Percentiles rank a stretch among this genome's conserved stretches.
Conservation (phyloP, 2,797 vertebrate species). For the Mastacembelus armatus region DNA sequence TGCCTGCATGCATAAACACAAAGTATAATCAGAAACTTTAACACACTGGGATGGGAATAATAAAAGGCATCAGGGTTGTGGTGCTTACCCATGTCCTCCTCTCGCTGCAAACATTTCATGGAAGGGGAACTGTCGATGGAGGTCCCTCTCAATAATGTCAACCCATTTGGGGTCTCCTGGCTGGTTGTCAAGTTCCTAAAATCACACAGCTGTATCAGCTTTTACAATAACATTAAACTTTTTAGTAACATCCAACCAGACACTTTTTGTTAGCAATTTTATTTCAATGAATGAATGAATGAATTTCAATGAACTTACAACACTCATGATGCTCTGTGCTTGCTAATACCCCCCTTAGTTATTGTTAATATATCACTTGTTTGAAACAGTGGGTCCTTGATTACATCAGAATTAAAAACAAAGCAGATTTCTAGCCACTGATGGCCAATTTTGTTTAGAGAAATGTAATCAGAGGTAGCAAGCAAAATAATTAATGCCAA, state of each 20-base stretch:
- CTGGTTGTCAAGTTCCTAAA: slow-evolving; percentile 89
- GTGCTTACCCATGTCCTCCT: slow-evolving; percentile 91
- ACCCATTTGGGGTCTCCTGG: slow-evolving; percentile 94
- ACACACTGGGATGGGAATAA: background rate
- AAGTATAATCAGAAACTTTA: background rate
- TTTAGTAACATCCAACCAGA: background rate
- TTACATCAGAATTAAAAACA: no score
- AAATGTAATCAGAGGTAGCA: no score
- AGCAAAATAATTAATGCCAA: no score
- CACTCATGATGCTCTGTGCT: no score
- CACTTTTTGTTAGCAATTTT: background rate
- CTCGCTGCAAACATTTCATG: slow-evolving; percentile 98
- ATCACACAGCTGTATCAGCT: slow-evolving; percentile 1
- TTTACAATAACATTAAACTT: background rate
- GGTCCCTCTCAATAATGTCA: slow-evolving; percentile 95
- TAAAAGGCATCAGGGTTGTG: background rate
- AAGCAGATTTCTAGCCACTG: no score
- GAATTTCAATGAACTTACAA: background rate
- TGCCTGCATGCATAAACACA: slow-evolving; percentile 81
- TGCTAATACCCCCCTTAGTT: no score
- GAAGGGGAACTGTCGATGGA: slow-evolving; percentile 98
- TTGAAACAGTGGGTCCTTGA: no score
- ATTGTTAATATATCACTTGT: no score
- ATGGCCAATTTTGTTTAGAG: no score
- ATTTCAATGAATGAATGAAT: background rate